These are phyloP conservation scores for Ips typographus DNA, from an alignment of 1,140 invertebrate species.

Conservation along the genomic window DNA sequence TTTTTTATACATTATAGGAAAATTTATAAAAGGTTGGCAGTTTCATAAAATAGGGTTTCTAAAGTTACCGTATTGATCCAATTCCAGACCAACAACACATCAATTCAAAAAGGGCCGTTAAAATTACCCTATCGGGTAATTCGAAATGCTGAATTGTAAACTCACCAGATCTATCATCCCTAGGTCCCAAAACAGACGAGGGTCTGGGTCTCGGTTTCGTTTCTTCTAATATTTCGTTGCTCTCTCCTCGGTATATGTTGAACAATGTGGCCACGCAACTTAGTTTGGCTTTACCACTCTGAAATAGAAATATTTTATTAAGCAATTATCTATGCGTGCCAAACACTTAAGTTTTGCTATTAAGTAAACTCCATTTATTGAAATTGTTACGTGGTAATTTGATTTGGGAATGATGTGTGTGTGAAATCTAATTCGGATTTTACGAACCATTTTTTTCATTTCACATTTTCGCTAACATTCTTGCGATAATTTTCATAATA, in stretches of 20 bases:
- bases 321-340: neutral
- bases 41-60: no score
- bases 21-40: no score
- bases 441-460: neutral
- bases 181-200: slow-evolving; percentile 43
- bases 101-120: no score
- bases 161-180: slow-evolving; percentile 18
- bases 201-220: slow-evolving; percentile 45
- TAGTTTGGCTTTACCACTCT: slow-evolving; percentile 41
- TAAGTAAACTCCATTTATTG: neutral
- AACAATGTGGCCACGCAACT: slow-evolving; percentile 44
- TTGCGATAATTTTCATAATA: neutral
- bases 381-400: neutral
- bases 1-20: no score
- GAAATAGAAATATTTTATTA: neutral
- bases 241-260: slow-evolving; percentile 42
- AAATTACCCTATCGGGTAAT: no score
- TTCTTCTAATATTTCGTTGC: slow-evolving; percentile 43
- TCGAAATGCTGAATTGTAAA: no score
- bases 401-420: neutral
- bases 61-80: no score
- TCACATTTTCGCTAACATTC: neutral
- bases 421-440: neutral
- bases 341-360: neutral
- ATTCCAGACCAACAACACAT: no score